Percentiles rank a stretch among this genome's conserved stretches.
These are phyloP conservation scores for Oligia latruncula DNA, from an alignment of 2,888 invertebrate genomes.

Conservation along the genomic window DNA sequence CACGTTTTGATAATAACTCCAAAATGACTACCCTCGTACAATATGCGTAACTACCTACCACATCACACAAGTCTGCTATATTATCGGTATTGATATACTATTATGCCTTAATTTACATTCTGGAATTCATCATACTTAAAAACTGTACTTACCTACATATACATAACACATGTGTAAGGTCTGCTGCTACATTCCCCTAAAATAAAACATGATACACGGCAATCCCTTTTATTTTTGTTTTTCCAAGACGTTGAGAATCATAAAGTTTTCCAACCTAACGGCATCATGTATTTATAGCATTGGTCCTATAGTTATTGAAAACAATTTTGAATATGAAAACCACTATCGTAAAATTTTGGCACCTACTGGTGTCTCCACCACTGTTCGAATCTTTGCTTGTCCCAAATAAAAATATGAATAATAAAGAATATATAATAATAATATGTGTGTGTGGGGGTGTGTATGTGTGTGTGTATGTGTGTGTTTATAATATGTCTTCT, in stretches of 20 bases:
- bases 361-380: background rate
- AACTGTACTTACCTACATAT: background rate
- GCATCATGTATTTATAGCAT: background rate
- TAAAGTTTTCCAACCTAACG: background rate
- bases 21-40: background rate
- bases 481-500: too few species aligned
- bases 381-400: background rate
- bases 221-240: background rate
- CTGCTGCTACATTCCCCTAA: background rate
- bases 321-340: background rate
- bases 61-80: slow-evolving; percentile 11
- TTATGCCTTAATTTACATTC: slow-evolving; percentile 8
- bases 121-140: slow-evolving; percentile 5
- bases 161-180: background rate
- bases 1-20: slow-evolving; percentile 16
- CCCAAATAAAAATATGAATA: too few species aligned
- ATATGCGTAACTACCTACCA: background rate
- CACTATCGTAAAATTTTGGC: background rate
- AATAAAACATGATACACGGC: background rate
- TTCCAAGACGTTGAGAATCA: too few species aligned
- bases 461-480: too few species aligned
- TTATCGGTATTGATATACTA: slow-evolving; percentile 10
- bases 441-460: too few species aligned
- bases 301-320: background rate
- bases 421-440: too few species aligned